Percentiles rank a stretch among this genome's conserved stretches.
Evolutionary conservation across 37 sponge, comb jelly and placozoan genomes (phyloP).

Genomic region (Mnemiopsis leidyi): DNA sequence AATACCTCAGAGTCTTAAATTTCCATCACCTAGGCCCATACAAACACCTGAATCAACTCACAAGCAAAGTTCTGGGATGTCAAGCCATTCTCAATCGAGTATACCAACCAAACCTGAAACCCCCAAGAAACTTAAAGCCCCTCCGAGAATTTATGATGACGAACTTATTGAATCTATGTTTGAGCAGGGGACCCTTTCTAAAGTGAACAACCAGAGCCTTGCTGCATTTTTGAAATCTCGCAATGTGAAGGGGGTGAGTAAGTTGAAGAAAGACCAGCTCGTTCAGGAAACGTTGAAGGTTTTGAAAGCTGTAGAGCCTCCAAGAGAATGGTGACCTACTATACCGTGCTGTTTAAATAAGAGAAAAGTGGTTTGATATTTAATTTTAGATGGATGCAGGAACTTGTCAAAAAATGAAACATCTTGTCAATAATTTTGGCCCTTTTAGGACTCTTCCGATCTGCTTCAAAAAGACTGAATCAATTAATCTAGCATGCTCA

Average conservation of each 20-base stretch:
- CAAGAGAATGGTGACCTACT: background rate
- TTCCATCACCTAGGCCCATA: background rate
- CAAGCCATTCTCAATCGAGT: background rate
- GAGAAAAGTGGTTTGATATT: too few relatives aligned
- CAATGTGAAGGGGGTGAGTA: background rate
- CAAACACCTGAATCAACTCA: background rate
- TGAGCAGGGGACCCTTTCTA: background rate
- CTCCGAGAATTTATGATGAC: background rate
- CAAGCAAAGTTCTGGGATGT: background rate
- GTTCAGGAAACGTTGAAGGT: background rate
- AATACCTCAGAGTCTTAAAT: background rate
- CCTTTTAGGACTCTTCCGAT: too few relatives aligned
- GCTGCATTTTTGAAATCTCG: background rate
- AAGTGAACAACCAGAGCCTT: conserved; percentile 44
- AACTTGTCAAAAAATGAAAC: too few relatives aligned
- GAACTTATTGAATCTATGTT: background rate
- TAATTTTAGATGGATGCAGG: too few relatives aligned
- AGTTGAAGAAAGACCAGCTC: conserved; percentile 35
- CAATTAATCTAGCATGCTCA: too few relatives aligned
- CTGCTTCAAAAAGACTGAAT: too few relatives aligned
- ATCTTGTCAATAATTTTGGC: too few relatives aligned
- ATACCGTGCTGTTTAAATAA: too few relatives aligned
- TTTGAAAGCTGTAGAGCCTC: background rate
- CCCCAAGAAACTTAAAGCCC: background rate
- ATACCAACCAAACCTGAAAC: background rate